Percentiles rank a stretch among this genome's conserved stretches.
These are phyloP conservation scores for Epistrophe eligans DNA, from an alignment of 2,888 invertebrate genomes.

Conservation along the genomic window DNA sequence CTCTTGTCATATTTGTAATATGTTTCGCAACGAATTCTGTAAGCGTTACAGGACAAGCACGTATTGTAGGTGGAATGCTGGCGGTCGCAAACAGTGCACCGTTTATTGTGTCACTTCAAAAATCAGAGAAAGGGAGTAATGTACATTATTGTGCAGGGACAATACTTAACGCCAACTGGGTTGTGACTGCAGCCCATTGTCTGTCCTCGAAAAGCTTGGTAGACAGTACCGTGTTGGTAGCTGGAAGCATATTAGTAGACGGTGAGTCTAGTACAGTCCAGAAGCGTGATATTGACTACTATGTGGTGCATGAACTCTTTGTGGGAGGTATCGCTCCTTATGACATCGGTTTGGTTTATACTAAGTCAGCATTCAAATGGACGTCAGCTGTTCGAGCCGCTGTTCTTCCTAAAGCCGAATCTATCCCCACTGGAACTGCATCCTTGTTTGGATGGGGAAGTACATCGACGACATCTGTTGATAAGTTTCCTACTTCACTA, in stretches of 20 bases:
- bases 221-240: constrained; percentile 81
- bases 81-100: constrained; percentile 80
- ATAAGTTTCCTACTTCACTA: constrained; percentile 77
- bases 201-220: constrained; percentile 79
- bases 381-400: constrained; percentile 80
- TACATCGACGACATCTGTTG: constrained; percentile 81
- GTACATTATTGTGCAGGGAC: constrained; percentile 83
- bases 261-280: constrained; percentile 75
- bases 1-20: constrained; percentile 11
- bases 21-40: neutral
- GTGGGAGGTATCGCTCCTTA: constrained; percentile 82
- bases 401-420: constrained; percentile 79
- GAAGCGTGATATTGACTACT: constrained; percentile 80
- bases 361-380: constrained; percentile 79
- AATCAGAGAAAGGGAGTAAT: constrained; percentile 68
- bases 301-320: constrained; percentile 81
- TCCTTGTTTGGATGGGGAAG: constrained; percentile 83
- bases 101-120: constrained; percentile 81
- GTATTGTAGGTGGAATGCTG: constrained; percentile 80
- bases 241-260: constrained; percentile 77
- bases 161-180: constrained; percentile 82
- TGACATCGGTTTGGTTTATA: constrained; percentile 82
- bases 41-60: constrained; percentile 69
- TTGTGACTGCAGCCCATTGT: constrained; percentile 83
- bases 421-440: constrained; percentile 80